These are phyloP conservation scores for Casuarius casuarius DNA, from an alignment of 2,113 vertebrate genomes.

Conservation along the genomic window DNA sequence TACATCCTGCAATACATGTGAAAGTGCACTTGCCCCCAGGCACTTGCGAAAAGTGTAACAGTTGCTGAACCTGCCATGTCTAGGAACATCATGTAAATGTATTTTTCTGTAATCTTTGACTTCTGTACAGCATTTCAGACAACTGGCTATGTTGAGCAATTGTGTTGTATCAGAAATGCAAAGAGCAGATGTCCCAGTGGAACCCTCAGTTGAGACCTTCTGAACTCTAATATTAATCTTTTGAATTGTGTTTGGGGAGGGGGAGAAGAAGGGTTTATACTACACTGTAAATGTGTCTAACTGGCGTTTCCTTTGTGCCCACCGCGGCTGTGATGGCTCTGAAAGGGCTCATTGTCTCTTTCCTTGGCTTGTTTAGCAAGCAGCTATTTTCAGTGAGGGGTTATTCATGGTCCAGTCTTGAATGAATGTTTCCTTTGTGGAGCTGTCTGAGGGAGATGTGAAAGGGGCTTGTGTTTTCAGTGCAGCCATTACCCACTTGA, in stretches of 20 bases:
- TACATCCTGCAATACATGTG: fast-evolving
- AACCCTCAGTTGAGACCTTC: background rate
- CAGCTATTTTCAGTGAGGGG: background rate
- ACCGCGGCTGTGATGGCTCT: background rate
- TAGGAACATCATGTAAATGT: fast-evolving
- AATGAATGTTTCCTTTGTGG: slow-evolving; percentile 64
- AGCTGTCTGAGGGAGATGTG: background rate
- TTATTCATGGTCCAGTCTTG: background rate
- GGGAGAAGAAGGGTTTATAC: background rate
- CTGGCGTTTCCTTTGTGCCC: background rate
- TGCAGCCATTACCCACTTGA: background rate
- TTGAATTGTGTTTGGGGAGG: background rate
- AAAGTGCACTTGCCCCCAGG: fast-evolving
- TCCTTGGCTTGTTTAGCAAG: background rate
- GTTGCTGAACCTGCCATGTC: fast-evolving
- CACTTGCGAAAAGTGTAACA: fast-evolving
- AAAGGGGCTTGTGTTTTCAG: slow-evolving; percentile 34
- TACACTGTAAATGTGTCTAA: background rate
- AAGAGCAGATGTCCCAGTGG: background rate
- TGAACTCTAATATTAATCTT: fast-evolving
- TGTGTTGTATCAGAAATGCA: fast-evolving
- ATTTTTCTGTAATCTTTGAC: background rate
- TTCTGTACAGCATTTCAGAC: fast-evolving
- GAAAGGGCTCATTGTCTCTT: slow-evolving; percentile 51
- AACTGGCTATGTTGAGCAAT: fast-evolving